phyloP scores from a whole-genome alignment of 2,888 invertebrate species.

The Brassicogethes aeneus region DNA sequence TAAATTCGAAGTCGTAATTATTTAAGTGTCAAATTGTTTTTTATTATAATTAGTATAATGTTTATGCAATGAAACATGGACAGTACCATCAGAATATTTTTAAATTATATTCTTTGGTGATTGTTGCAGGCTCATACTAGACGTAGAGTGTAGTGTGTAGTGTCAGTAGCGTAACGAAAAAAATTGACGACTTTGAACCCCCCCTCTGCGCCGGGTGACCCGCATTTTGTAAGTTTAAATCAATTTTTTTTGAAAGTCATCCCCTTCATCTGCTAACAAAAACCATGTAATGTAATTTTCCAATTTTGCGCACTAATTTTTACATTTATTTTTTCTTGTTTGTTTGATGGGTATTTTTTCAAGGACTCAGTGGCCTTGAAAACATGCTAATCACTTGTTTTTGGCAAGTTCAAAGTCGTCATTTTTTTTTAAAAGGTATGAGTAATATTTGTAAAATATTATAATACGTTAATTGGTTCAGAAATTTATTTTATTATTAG shows the following conservation, averaged over 20 bases:
- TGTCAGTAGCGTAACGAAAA: slow-evolving; percentile 14
- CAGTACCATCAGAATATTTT: background rate
- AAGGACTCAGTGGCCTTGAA: slow-evolving; percentile 9
- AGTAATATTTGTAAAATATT: no score
- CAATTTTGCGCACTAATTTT: no score
- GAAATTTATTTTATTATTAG: no score
- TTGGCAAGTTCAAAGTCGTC: slow-evolving; percentile 15
- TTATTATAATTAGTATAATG: slow-evolving; percentile 2
- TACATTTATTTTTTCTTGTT: no score
- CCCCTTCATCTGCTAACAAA: no score
- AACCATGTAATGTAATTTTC: no score
- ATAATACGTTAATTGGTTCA: no score
- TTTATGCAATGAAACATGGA: background rate
- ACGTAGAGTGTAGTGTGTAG: slow-evolving; percentile 31
- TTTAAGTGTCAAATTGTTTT: no score
- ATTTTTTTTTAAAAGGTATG: no score
- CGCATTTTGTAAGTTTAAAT: slow-evolving; percentile 17
- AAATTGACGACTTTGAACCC: slow-evolving; percentile 17
- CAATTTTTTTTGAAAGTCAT: slow-evolving; percentile 3
- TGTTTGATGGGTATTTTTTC: no score
- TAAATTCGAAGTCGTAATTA: no score
- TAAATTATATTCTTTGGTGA: slow-evolving; percentile 6
- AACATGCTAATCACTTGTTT: slow-evolving; percentile 6
- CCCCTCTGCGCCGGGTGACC: slow-evolving; percentile 15
- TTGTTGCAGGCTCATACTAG: slow-evolving; percentile 31